Evolutionary conservation across 2,113 vertebrate genomes (phyloP).

Genomic region (Epinephelus cyanopodus): DNA sequence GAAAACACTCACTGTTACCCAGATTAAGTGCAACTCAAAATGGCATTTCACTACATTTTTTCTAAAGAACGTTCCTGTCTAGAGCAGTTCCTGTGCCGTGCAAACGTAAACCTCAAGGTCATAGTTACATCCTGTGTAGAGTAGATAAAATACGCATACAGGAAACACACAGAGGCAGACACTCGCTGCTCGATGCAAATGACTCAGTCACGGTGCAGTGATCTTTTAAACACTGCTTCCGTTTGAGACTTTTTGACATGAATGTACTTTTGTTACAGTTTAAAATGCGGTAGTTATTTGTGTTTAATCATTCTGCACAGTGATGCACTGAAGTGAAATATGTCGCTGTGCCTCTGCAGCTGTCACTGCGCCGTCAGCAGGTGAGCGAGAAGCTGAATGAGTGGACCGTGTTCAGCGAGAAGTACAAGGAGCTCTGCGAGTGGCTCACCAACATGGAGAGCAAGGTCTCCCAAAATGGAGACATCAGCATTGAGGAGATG

Average conservation of each 20-base stretch:
- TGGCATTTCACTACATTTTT: neutral
- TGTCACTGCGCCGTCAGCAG: conserved; percentile 91
- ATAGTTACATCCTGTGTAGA: conserved; percentile 74
- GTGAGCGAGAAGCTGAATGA: conserved; percentile 93
- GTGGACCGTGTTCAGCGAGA: conserved; percentile 94
- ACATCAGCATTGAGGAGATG: conserved; percentile 98
- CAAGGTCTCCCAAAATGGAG: conserved; percentile 96
- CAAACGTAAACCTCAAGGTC: conserved; percentile 60
- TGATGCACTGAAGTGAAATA: neutral
- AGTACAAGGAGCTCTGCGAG: conserved; percentile 96
- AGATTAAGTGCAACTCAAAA: neutral
- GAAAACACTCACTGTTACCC: neutral
- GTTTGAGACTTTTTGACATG: conserved; percentile 1
- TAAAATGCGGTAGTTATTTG: neutral
- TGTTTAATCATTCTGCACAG: neutral
- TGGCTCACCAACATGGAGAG: conserved; percentile 98
- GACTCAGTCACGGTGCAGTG: conserved; percentile 19
- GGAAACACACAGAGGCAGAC: conserved; percentile 65
- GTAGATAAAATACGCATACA: conserved; percentile 62
- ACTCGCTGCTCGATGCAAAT: conserved; percentile 47
- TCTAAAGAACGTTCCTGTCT: neutral
- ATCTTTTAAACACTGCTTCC: conserved; percentile 15
- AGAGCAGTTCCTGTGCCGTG: neutral
- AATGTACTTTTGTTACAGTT: neutral
- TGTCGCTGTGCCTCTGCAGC: conserved; percentile 79